Conservation (phyloP, 2,888 invertebrate species). For the Poecilus cupreus region DNA sequence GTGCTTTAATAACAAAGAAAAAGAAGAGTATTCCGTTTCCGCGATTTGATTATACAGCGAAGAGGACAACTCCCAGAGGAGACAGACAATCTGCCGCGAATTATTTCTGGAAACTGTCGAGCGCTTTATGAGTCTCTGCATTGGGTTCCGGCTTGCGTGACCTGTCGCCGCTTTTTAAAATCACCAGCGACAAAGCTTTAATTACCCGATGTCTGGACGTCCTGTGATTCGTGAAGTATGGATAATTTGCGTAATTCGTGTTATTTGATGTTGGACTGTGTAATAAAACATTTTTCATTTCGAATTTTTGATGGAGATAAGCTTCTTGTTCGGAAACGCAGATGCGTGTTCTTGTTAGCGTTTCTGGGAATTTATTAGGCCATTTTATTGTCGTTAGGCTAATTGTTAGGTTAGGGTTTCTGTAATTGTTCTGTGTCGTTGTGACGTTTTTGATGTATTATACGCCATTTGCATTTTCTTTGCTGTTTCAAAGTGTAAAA, state of each 20-base stretch:
- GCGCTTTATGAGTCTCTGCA: slow-evolving; percentile 16
- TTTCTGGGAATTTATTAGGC: slow-evolving; percentile 11
- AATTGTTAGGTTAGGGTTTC: not conserved
- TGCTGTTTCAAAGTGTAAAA: too few relatives aligned
- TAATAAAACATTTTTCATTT: slow-evolving; percentile 44
- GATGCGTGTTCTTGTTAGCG: slow-evolving; percentile 24
- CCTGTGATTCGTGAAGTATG: slow-evolving; percentile 46
- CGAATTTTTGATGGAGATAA: slow-evolving; percentile 17
- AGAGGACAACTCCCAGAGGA: slow-evolving; percentile 13
- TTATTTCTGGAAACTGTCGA: slow-evolving; percentile 46
- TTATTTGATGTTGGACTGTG: slow-evolving; percentile 20
- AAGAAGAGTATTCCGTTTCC: slow-evolving; percentile 35
- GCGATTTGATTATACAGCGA: slow-evolving; percentile 40
- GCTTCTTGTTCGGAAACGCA: not conserved
- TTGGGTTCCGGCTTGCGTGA: slow-evolving; percentile 45
- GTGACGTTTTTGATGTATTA: too few relatives aligned
- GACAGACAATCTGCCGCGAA: slow-evolving; percentile 32
- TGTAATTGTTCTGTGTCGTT: not conserved
- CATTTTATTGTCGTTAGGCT: not conserved
- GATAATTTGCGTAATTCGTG: slow-evolving; percentile 49
- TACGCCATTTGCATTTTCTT: too few relatives aligned
- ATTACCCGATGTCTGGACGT: slow-evolving; percentile 41
- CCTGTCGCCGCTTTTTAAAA: slow-evolving; percentile 37
- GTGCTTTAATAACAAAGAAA: slow-evolving; percentile 44
- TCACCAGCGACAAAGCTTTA: slow-evolving; percentile 46